phyloP scores from a whole-genome alignment of 2,888 invertebrate genomes.

The Eustalomyia histrio region DNA sequence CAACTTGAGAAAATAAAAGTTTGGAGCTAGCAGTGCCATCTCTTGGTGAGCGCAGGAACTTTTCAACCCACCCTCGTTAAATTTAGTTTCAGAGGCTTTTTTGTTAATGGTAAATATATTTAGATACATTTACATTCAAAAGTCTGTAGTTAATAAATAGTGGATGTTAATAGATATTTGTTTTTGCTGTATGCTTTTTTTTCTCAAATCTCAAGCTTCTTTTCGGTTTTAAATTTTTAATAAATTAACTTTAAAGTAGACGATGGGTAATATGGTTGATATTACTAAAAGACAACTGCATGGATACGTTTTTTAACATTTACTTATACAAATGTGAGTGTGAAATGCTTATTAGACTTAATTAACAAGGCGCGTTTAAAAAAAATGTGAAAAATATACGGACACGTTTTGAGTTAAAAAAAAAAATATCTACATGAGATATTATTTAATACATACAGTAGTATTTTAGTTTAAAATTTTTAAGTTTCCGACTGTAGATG shows the following conservation, averaged over 20 bases:
- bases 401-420: neutral
- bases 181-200: neutral
- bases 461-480: neutral
- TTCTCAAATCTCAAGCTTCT: neutral
- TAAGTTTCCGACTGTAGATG: neutral
- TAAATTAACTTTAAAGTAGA: slow-evolving; percentile 26
- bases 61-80: neutral
- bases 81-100: neutral
- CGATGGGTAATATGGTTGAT: slow-evolving; percentile 18
- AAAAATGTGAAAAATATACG: neutral
- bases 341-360: slow-evolving; percentile 38
- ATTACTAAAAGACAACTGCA: slow-evolving; percentile 4
- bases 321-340: slow-evolving; percentile 11
- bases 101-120: slow-evolving; percentile 2
- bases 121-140: neutral
- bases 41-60: too few species aligned
- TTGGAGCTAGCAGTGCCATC: too few species aligned
- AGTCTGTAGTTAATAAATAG: slow-evolving; percentile 26
- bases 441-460: neutral
- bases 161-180: slow-evolving; percentile 20
- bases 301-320: neutral
- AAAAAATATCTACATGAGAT: neutral
- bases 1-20: too few species aligned
- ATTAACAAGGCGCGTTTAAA: slow-evolving; percentile 29
- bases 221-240: slow-evolving; percentile 15